These are phyloP conservation scores for Arvicola amphibius DNA, from an alignment of 2,797 vertebrate genomes.

Conservation along the genomic window DNA sequence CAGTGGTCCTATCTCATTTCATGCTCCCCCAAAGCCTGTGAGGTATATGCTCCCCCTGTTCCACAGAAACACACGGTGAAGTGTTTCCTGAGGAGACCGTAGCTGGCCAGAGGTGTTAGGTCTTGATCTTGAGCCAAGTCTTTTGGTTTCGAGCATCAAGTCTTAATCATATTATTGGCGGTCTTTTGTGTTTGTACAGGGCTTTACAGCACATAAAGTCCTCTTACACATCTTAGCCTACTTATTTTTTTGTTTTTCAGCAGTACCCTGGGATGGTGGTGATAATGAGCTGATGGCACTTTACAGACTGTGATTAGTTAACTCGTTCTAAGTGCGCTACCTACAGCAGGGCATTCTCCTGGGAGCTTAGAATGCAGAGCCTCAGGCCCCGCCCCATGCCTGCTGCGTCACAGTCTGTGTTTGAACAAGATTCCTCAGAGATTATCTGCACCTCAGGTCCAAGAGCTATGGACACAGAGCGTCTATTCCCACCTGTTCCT, in stretches of 20 bases:
- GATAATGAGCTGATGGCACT: rapidly evolving
- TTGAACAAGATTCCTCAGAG: neutral
- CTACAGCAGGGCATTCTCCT: rapidly evolving
- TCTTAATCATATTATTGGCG: neutral
- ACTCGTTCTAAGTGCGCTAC: neutral
- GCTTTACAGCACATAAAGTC: neutral
- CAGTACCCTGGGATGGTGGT: rapidly evolving
- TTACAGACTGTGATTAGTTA: rapidly evolving
- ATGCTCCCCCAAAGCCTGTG: rapidly evolving
- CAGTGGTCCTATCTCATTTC: neutral
- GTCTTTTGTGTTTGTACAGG: neutral
- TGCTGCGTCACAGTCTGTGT: neutral
- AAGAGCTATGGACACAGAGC: neutral
- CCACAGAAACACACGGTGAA: no score
- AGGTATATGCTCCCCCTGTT: no score
- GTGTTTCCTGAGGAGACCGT: neutral
- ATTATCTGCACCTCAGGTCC: neutral
- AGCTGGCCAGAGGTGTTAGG: neutral
- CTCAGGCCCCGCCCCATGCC: neutral
- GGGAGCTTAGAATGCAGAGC: neutral
- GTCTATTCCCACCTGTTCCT: neutral
- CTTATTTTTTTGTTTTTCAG: neutral
- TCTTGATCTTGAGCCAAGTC: neutral
- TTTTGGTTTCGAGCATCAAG: neutral
- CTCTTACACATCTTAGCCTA: neutral